These are phyloP conservation scores for Anas bernieri DNA, from an alignment of 2,797 vertebrate species.

Conservation along the genomic window DNA sequence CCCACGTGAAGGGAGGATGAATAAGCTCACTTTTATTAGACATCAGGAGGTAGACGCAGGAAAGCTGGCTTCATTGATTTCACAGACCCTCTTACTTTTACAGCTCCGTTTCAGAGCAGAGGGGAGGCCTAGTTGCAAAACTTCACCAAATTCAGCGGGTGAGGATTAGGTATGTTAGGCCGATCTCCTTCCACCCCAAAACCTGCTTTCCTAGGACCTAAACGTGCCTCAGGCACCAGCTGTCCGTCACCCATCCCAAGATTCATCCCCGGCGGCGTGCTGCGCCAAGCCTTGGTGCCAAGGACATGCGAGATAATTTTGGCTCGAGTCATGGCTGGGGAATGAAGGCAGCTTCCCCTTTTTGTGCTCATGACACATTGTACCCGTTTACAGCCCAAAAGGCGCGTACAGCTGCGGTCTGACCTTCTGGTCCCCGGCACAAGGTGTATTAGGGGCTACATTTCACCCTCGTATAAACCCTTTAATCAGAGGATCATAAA, in stretches of 20 bases:
- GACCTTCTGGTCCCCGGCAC: neutral
- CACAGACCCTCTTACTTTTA: neutral
- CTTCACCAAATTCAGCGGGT: neutral
- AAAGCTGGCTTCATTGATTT: neutral
- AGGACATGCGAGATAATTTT: neutral
- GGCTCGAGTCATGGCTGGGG: accelerated
- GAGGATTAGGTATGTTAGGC: neutral
- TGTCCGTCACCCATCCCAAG: neutral
- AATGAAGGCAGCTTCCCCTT: neutral
- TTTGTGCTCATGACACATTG: neutral
- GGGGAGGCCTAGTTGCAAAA: neutral
- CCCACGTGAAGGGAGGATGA: neutral
- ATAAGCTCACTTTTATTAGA: neutral
- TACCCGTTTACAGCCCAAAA: neutral
- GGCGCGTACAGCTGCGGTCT: neutral
- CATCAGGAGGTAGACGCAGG: neutral
- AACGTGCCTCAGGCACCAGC: neutral
- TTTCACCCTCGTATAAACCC: neutral
- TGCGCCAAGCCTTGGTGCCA: neutral
- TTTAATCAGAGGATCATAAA: neutral
- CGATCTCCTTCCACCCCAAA: neutral
- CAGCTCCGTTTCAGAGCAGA: neutral
- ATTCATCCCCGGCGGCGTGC: neutral
- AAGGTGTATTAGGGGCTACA: neutral
- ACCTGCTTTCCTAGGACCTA: neutral